Percentiles rank a stretch among this genome's conserved stretches.
Conservation (phyloP, 1,140 invertebrate species). For the Nautilus pompilius region DNA sequence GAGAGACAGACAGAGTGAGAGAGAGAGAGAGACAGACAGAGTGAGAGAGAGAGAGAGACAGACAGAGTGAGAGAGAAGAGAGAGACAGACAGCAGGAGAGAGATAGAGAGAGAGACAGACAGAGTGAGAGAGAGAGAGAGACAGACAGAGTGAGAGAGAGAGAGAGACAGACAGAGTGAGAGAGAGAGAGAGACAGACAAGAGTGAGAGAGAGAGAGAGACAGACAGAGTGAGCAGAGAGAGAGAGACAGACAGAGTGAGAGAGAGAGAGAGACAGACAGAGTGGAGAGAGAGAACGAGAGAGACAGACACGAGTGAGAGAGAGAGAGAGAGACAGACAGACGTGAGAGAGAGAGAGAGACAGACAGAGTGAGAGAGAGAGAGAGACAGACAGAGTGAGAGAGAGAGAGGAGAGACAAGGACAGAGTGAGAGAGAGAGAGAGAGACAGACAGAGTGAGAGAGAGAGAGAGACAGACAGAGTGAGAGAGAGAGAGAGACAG, state of each 20-base stretch:
- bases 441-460: conserved; percentile 2
- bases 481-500: too few relatives aligned
- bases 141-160: not conserved
- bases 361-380: not conserved
- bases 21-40: conserved; percentile 9
- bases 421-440: not conserved
- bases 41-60: conserved; percentile 3
- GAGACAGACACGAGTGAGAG: conserved; percentile 21
- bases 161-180: not conserved
- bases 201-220: not conserved
- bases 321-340: conserved; percentile 4
- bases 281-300: conserved; percentile 5
- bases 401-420: not conserved
- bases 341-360: not conserved
- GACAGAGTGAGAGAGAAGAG: conserved; percentile 9
- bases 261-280: conserved; percentile 22
- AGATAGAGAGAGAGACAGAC: conserved; percentile 4
- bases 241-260: conserved; percentile 2
- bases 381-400: not conserved
- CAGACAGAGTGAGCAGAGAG: not conserved
- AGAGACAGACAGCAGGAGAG: conserved; percentile 3
- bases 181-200: not conserved
- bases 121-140: not conserved
- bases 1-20: conserved; percentile 6
- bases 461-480: not conserved